Conservation (phyloP, 2,888 invertebrate genomes). For the Leptura quadrifasciata region DNA sequence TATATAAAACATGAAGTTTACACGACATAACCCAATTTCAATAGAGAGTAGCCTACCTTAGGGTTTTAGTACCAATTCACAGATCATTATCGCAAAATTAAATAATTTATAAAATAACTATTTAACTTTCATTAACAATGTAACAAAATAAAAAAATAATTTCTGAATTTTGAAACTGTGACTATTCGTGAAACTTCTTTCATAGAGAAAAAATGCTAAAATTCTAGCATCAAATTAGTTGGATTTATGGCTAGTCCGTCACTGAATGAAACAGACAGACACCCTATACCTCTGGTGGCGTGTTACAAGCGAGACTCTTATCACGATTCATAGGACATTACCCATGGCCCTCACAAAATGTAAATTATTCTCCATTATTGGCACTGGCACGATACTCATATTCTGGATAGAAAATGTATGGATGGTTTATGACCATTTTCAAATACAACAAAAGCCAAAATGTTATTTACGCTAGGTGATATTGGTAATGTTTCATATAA, state of each 20-base stretch:
- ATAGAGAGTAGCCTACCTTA: too few relatives aligned
- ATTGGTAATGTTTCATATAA: neutral
- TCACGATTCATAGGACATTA: conserved; percentile 73
- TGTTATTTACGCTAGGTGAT: neutral
- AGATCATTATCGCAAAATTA: too few relatives aligned
- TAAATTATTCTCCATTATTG: conserved; percentile 70
- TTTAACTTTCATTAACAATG: too few relatives aligned
- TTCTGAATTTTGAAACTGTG: too few relatives aligned
- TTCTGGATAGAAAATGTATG: conserved; percentile 60
- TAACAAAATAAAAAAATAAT: too few relatives aligned
- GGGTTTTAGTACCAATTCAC: too few relatives aligned
- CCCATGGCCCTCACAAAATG: conserved; percentile 71
- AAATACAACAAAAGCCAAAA: neutral
- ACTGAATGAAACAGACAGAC: conserved; percentile 33
- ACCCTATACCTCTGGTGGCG: conserved; percentile 48
- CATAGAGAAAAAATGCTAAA: too few relatives aligned
- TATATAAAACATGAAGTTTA: too few relatives aligned
- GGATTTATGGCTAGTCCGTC: neutral
- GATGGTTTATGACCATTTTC: conserved; percentile 16
- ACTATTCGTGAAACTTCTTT: too few relatives aligned
- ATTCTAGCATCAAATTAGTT: too few relatives aligned
- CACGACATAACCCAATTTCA: too few relatives aligned
- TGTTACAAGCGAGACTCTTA: conserved; percentile 66
- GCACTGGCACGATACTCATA: conserved; percentile 66
- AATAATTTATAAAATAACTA: too few relatives aligned